Evolutionary conservation across 1,140 invertebrate species (phyloP).

Genomic region (Phenacoccus solenopsis): DNA sequence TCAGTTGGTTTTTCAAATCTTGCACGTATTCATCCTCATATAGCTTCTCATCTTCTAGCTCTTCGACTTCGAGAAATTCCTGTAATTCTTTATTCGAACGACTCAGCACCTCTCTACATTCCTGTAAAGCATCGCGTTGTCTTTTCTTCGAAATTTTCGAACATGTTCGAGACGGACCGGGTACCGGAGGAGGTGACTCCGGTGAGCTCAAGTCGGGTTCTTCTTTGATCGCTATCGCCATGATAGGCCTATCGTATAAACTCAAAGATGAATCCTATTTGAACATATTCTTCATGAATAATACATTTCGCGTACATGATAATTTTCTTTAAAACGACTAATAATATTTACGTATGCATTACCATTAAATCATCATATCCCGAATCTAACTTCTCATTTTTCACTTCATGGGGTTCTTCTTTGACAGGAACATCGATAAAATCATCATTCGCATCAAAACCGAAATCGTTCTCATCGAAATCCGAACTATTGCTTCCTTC

Average conservation of each 20-base stretch:
- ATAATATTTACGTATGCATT: neutral
- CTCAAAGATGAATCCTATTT: neutral
- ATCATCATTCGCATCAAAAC: neutral
- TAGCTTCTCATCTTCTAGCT: conserved; percentile 33
- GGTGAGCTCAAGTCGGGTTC: neutral
- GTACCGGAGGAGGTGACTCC: neutral
- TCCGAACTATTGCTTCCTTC: neutral
- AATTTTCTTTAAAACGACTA: neutral
- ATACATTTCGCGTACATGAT: neutral
- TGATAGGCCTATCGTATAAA: neutral
- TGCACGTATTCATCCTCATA: conserved; percentile 51
- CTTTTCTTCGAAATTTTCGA: neutral
- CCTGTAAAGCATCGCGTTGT: neutral
- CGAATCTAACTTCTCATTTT: neutral
- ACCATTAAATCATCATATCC: neutral
- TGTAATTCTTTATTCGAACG: conserved; percentile 27
- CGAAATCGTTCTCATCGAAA: neutral
- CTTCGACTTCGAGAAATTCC: conserved; percentile 27
- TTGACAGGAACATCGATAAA: neutral
- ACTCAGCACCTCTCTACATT: conserved; percentile 27
- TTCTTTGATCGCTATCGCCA: neutral
- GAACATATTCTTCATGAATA: neutral
- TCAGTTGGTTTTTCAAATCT: conserved; percentile 80
- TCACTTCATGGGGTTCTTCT: neutral
- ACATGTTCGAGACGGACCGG: neutral